These are phyloP conservation scores for Acleris cristana DNA, from an alignment of 2,888 invertebrate genomes.

Conservation along the genomic window DNA sequence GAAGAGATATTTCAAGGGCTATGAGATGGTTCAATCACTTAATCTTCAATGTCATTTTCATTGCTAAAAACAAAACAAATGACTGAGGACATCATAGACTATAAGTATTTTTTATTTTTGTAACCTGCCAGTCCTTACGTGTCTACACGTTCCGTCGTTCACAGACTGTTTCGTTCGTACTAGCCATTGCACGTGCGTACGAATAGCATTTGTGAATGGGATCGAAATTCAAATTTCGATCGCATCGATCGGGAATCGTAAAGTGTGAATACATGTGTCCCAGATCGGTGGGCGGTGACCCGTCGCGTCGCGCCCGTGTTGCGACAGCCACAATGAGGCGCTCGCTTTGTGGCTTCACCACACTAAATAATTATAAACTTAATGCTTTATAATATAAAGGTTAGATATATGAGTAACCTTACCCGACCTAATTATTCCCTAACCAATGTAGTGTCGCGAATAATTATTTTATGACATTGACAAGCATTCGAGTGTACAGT, in stretches of 20 bases:
- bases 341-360: conserved; percentile 49
- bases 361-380: conserved; percentile 40
- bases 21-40: too few relatives aligned
- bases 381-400: conserved; percentile 10
- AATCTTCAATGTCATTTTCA: too few relatives aligned
- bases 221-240: conserved; percentile 30
- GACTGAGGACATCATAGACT: too few relatives aligned
- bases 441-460: too few relatives aligned
- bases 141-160: not conserved
- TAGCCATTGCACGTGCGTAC: conserved; percentile 14
- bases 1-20: too few relatives aligned
- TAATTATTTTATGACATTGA: too few relatives aligned
- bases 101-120: too few relatives aligned
- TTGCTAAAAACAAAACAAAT: too few relatives aligned
- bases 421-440: too few relatives aligned
- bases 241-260: conserved; percentile 25
- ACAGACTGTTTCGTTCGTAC: not conserved
- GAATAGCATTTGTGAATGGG: conserved; percentile 25
- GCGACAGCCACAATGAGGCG: conserved; percentile 48
- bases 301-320: conserved; percentile 63
- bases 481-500: too few relatives aligned
- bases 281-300: conserved; percentile 61
- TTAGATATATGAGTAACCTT: too few relatives aligned
- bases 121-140: too few relatives aligned
- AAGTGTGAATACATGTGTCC: conserved; percentile 48